Conservation (phyloP, 2,113 vertebrate genomes). For the Myotis brandtii region DNA sequence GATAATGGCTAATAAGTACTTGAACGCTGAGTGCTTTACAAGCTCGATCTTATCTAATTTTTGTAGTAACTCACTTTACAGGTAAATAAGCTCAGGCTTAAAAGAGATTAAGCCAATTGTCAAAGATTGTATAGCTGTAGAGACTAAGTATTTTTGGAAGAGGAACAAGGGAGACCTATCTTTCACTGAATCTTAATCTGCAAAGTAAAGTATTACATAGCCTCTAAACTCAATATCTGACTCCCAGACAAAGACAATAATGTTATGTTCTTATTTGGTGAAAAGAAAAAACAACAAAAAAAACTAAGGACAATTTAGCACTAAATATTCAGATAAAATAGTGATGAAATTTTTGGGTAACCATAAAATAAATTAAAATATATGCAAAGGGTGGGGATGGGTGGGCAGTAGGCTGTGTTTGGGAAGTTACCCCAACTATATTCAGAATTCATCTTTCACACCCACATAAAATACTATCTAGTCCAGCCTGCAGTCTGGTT, state of each 20-base stretch:
- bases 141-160: background rate
- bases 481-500: background rate
- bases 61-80: background rate
- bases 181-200: background rate
- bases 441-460: background rate
- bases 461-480: background rate
- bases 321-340: background rate
- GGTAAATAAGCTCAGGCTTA: background rate
- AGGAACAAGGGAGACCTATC: background rate
- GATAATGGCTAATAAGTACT: background rate
- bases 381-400: background rate
- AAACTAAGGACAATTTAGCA: background rate
- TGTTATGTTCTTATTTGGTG: background rate
- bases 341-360: background rate
- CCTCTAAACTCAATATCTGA: background rate
- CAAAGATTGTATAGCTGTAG: background rate
- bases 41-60: background rate
- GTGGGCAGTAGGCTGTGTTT: background rate
- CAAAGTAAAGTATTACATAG: background rate
- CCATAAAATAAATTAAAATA: background rate
- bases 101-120: background rate
- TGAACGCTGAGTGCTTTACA: background rate
- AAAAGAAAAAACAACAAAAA: background rate
- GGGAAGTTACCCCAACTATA: background rate
- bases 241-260: background rate